These are phyloP conservation scores for Gnatocerus cornutus DNA, from an alignment of 2,888 invertebrate genomes.

Conservation along the genomic window DNA sequence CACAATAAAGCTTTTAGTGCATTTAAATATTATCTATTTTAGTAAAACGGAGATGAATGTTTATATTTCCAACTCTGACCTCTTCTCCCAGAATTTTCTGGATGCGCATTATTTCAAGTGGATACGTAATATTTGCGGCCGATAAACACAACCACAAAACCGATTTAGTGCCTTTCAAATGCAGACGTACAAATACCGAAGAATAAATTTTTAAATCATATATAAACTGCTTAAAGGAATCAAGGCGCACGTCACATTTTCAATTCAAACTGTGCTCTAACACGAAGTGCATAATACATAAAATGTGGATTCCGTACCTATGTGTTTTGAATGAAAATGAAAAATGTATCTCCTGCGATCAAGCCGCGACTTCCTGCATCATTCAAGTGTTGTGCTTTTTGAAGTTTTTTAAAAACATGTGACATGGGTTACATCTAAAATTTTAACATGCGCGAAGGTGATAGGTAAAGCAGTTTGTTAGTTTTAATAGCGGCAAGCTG, in stretches of 20 bases:
- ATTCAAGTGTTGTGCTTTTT: slow-evolving; percentile 23
- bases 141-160: background rate
- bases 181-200: slow-evolving; percentile 21
- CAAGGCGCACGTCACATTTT: slow-evolving; percentile 49
- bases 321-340: slow-evolving; percentile 56
- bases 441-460: too few relatives aligned
- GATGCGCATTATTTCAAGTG: too few relatives aligned
- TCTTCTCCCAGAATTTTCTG: too few relatives aligned
- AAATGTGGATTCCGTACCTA: slow-evolving; percentile 54
- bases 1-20: too few relatives aligned
- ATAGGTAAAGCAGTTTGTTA: too few relatives aligned
- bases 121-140: too few relatives aligned
- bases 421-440: slow-evolving; percentile 14
- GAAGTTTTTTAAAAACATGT: slow-evolving; percentile 11
- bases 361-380: slow-evolving; percentile 34
- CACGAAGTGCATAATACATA: slow-evolving; percentile 57
- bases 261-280: slow-evolving; percentile 55
- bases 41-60: too few relatives aligned
- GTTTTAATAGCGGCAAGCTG: background rate
- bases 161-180: slow-evolving; percentile 15
- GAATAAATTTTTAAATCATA: slow-evolving; percentile 44
- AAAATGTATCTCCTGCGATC: slow-evolving; percentile 53
- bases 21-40: too few relatives aligned
- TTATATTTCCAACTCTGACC: too few relatives aligned
- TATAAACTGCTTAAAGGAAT: slow-evolving; percentile 42